Base-by-base conservation (phyloP, 1,140 invertebrate species). In the Drosophila sulfurigaster region DNA sequence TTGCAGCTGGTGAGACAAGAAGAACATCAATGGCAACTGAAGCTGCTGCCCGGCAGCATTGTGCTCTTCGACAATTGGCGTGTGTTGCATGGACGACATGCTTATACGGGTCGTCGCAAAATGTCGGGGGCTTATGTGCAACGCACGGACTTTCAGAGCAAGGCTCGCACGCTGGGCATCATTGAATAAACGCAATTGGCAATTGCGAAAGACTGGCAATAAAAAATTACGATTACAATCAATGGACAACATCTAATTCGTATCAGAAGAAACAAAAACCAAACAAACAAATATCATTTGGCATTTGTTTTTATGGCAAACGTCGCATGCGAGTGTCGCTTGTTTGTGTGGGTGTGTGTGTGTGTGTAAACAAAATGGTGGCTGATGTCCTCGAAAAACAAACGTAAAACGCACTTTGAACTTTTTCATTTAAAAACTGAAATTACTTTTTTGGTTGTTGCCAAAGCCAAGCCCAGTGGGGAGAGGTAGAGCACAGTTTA, bases 1-100 rank as follows among this genome's bases (percentile, higher is more conserved):
- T 92, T 94, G 1, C 86, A 92, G 25, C 93, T 95, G 71, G 94
- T 95, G 46, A 90, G 94, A 28, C 87, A 94, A 48, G 80, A 93
- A 2, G 79, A 91, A 1, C 93, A 94, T 48, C 93, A 95, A 74
- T 94, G 94, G 93, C 93, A 93, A 75, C 91, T 96, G 11, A 95
- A 95, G 89, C 85, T 96, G 8, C 81, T 82, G 16, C 95, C 96
- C 38, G 96, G 95, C 72, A 94, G 92, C 35, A 94, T 96, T 1
- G 92, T 96, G 41, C 94, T 96, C 48, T 94, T 96, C 59, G 96
- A 97, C 79, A 97, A 97, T 92, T 96, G 95, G 94, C 93, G 96
- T 51, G 93, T 96, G 1, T 89, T 96, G 2, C 96, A 97, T 83
- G 96, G 96, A 0, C 93, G 96, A 56, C 93, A 93, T 28, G 94